These are phyloP conservation scores for Heterodera schachtii DNA, from an alignment of 1,140 invertebrate species.

Conservation along the genomic window DNA sequence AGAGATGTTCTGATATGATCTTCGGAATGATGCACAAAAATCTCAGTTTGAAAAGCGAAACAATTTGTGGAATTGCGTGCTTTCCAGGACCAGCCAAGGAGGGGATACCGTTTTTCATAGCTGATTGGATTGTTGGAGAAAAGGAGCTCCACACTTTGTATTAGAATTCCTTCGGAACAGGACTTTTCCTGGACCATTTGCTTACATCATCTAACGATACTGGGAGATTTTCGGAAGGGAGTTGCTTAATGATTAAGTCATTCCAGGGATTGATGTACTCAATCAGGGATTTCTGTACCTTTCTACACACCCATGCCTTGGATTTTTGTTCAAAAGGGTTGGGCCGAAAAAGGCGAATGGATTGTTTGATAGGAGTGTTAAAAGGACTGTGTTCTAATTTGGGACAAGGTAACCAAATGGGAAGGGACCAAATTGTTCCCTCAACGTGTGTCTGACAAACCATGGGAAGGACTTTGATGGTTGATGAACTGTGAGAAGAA, in stretches of 20 bases:
- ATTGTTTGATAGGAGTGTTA: not conserved
- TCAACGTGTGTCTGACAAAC: not conserved
- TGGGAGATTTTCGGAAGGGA: not conserved
- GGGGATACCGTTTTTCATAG: not conserved
- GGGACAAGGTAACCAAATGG: not conserved
- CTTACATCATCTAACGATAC: not conserved
- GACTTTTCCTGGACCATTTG: not conserved
- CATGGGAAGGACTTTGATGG: not conserved
- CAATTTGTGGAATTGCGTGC: not conserved
- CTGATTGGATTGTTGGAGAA: not conserved
- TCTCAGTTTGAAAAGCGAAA: constrained; percentile 5
- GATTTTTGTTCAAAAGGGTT: constrained; percentile 4
- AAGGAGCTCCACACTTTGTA: not conserved
- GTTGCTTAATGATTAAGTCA: not conserved
- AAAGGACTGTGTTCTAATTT: not conserved
- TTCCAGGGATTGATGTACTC: constrained; percentile 9
- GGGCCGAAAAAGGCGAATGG: constrained; percentile 10
- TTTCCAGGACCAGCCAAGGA: not conserved
- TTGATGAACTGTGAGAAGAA: no score
- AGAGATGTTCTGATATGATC: not conserved
- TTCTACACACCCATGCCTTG: constrained; percentile 13
- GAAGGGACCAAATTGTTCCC: constrained; percentile 6
- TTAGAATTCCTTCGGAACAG: not conserved
- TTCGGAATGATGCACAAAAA: not conserved
- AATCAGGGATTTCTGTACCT: not conserved